Percentiles rank a stretch among this genome's conserved stretches.
These are phyloP conservation scores for Xiphias gladius DNA, from an alignment of 2,113 vertebrate genomes.

Conservation along the genomic window DNA sequence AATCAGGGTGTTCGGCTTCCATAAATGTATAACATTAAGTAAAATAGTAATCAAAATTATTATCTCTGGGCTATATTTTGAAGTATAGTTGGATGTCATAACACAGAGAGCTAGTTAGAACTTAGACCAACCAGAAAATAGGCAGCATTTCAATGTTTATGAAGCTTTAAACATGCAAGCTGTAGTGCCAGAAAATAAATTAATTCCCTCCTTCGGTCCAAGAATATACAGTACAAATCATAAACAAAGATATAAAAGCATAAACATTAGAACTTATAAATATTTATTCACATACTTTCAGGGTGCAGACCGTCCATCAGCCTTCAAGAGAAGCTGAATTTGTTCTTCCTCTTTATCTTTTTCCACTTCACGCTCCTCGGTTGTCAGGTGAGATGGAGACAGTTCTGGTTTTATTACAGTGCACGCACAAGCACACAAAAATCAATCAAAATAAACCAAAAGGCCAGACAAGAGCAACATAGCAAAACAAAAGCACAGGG, in stretches of 20 bases:
- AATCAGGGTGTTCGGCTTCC: not conserved
- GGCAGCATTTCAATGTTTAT: constrained; percentile 41
- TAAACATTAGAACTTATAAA: constrained; percentile 58
- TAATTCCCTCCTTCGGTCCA: constrained; percentile 1
- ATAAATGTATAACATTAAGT: not conserved
- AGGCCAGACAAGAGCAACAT: constrained; percentile 55
- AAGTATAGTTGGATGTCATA: not conserved
- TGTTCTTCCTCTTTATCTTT: constrained; percentile 72
- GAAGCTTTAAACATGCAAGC: constrained; percentile 46
- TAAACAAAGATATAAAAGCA: constrained; percentile 52
- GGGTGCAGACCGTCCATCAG: constrained; percentile 62
- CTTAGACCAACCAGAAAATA: constrained; percentile 10
- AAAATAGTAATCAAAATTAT: not conserved
- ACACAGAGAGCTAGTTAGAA: not conserved
- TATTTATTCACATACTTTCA: constrained; percentile 75
- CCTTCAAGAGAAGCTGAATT: constrained; percentile 68
- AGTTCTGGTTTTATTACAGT: constrained; percentile 63
- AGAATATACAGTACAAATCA: constrained; percentile 28
- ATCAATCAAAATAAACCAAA: constrained; percentile 51
- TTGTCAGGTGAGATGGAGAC: constrained; percentile 66
- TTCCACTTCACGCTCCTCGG: constrained; percentile 62
- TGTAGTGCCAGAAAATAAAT: constrained; percentile 17
- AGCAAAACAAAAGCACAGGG: constrained; percentile 61
- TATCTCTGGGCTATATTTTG: not conserved
- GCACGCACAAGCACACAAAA: constrained; percentile 51